phyloP scores from a whole-genome alignment of 1,140 invertebrate genomes.

The Drosophila ironensis region DNA sequence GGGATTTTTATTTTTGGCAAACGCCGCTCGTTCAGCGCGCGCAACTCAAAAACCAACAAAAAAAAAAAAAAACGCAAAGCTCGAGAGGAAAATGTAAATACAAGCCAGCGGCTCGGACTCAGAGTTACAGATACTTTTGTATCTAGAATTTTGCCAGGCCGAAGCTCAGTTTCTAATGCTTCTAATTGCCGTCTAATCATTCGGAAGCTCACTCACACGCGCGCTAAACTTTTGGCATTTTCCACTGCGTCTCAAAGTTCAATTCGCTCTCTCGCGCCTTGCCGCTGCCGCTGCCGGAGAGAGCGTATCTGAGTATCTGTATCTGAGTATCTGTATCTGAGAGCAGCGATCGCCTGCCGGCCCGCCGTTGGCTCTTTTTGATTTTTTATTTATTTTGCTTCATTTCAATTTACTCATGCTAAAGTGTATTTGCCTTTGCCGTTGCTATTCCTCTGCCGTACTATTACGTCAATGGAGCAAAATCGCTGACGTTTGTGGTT shows the following conservation, averaged over 20 bases:
- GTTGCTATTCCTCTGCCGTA: constrained; percentile 19
- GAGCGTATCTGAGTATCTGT: constrained; percentile 13
- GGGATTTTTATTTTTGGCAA: constrained; percentile 70
- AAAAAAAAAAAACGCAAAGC: neutral
- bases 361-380: constrained; percentile 37
- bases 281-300: neutral
- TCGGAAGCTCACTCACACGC: constrained; percentile 16
- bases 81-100: too few relatives aligned
- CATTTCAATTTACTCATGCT: constrained; percentile 68
- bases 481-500: constrained; percentile 63
- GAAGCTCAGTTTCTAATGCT: constrained; percentile 9
- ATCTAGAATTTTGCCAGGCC: too few relatives aligned
- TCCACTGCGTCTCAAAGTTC: constrained; percentile 75
- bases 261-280: constrained; percentile 42
- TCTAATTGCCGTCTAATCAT: constrained; percentile 47
- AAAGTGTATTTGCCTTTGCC: constrained; percentile 18
- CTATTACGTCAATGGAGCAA: constrained; percentile 74
- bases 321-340: constrained; percentile 23
- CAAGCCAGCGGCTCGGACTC: neutral
- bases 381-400: constrained; percentile 69
- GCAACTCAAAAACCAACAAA: constrained; percentile 43
- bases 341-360: constrained; percentile 55
- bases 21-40: constrained; percentile 60
- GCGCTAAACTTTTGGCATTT: constrained; percentile 61
- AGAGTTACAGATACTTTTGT: too few relatives aligned